Base-by-base conservation (phyloP, 2,888 invertebrate genomes). In the Drosophila infuscata region DNA sequence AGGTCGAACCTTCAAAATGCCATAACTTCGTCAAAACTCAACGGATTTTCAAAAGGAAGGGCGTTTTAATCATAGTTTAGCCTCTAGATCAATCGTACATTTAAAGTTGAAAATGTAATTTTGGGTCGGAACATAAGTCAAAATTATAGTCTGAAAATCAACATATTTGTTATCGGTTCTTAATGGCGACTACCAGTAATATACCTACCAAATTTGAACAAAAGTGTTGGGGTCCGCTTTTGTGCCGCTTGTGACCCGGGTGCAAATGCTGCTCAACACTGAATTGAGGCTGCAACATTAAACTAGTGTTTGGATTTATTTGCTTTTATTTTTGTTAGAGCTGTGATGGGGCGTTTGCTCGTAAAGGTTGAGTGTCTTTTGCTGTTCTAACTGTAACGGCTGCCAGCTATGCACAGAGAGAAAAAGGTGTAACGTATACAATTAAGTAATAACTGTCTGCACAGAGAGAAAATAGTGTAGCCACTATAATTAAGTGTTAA, bases 241-340 rank as follows among this genome's bases (percentile, higher is more conserved):
- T 38, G 85, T 74, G 33, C 74, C 87, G 1, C 83, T 89, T 35
- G 74, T 85, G 30, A 83, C 68, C 0, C 62, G 75, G 25, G 63
- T 89, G n/a, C 87, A 88, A 52, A 77, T 88, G 63, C 25, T 87
- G 48, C 57, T 88, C 11, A 88, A 89, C 69, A 70, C 53, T 1
- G 70, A 76, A 61, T 33, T 66, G 32, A 54, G 49, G 41, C 8
- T 38, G 49, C 51, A 17, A 25, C 65, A 61, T 69, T 79, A 79
- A 70, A 76, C 63, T 36, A 36, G 9, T 20, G 25, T 43, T 38
- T 0, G 41, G 25, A 63, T 35, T 36, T 48, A 36, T 20, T 48
- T 48, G 0, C 6, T 54, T 56, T 20, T 33, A 11, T n/a, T 35
- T 51, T 25, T 20, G 11, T 12, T 49, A 36, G n/a, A 20, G 33